These are phyloP conservation scores for Garra rufa DNA, from an alignment of 2,113 vertebrate species.

Conservation along the genomic window DNA sequence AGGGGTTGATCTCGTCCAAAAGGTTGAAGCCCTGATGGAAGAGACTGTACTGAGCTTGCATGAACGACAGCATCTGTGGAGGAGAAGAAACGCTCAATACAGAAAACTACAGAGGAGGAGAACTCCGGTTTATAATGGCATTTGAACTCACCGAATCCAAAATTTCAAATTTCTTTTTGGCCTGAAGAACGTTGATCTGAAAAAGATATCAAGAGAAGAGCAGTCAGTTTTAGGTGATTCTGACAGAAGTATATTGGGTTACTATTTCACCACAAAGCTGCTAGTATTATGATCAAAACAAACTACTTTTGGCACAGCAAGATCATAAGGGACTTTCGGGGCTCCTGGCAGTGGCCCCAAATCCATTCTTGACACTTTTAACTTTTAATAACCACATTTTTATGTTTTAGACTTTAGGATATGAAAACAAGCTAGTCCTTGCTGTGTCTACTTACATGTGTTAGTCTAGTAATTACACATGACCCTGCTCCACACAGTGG, in stretches of 20 bases:
- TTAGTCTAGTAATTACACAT: constrained; percentile 17
- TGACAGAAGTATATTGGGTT: neutral
- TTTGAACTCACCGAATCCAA: constrained; percentile 76
- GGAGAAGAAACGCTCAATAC: neutral
- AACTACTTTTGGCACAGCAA: neutral
- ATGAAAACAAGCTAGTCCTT: neutral
- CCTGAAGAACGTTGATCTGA: constrained; percentile 83
- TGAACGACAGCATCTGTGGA: constrained; percentile 93
- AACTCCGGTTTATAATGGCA: constrained; percentile 74
- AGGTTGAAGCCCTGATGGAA: constrained; percentile 97
- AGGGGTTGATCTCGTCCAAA: constrained; percentile 90
- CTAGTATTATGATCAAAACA: neutral
- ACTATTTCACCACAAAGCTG: neutral
- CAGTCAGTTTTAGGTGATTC: neutral
- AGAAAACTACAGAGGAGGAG: neutral
- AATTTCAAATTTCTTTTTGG: constrained; percentile 85
- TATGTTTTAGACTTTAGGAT: neutral
- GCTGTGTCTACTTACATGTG: neutral
- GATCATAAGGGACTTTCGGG: neutral
- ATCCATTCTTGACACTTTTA: neutral
- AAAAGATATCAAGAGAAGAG: neutral
- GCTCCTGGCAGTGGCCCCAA: neutral
- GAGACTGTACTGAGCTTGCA: constrained; percentile 95
- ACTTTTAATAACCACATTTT: neutral
- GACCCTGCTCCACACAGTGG: constrained; percentile 55